phyloP scores from a whole-genome alignment of 2,888 invertebrate genomes.

The Pyrrhia umbra region DNA sequence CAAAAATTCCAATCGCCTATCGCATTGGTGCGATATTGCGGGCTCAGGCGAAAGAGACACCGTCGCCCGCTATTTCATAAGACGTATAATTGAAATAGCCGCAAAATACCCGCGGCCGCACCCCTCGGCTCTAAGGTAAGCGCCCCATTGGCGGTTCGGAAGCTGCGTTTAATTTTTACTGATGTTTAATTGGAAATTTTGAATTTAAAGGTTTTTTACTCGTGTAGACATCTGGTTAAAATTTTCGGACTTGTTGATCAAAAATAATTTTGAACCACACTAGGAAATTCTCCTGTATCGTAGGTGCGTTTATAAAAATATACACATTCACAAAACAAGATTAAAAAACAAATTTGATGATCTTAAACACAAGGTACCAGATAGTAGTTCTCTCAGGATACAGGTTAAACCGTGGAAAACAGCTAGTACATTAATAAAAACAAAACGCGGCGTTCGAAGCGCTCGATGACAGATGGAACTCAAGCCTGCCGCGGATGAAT shows the following conservation, averaged over 20 bases:
- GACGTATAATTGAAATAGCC: constrained; percentile 89
- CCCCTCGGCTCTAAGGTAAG: constrained; percentile 35
- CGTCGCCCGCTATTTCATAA: constrained; percentile 86
- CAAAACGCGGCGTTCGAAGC: constrained; percentile 50
- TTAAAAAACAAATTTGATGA: too few relatives aligned
- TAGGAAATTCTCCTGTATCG: too few relatives aligned
- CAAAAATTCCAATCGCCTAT: constrained; percentile 83
- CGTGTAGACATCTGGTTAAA: neutral
- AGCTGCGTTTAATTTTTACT: constrained; percentile 30
- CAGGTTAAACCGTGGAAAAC: too few relatives aligned
- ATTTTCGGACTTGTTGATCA: neutral
- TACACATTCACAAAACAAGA: too few relatives aligned
- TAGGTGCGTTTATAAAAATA: constrained; percentile 33
- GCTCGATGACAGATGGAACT: constrained; percentile 1
- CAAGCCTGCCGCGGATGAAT: constrained; percentile 46
- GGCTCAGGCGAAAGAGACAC: constrained; percentile 80
- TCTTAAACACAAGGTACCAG: too few relatives aligned
- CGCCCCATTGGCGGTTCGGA: constrained; percentile 21
- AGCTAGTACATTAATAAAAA: neutral
- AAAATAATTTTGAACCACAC: neutral
- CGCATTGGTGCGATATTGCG: constrained; percentile 79
- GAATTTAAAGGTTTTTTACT: neutral
- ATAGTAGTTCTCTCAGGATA: neutral
- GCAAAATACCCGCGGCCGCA: constrained; percentile 69
- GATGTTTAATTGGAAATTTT: neutral